Base-by-base conservation (phyloP, 2,888 invertebrate genomes). In the Pristionchus maxplancki region DNA sequence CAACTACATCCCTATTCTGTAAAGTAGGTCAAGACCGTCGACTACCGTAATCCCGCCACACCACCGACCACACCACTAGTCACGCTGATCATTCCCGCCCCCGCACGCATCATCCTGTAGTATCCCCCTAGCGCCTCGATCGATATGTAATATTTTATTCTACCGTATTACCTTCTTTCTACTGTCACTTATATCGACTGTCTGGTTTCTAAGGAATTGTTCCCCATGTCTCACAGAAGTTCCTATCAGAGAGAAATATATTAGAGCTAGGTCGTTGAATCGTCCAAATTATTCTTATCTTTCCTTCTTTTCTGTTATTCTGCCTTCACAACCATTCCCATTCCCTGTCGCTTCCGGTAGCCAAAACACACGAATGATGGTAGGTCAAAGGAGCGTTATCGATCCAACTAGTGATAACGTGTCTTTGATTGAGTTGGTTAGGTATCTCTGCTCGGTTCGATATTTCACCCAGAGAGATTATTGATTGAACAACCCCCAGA, bases 1-100 rank as follows among this genome's bases (percentile, higher is more conserved):
- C 96, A 98, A 99, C 96, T 99, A 99, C 96, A 99, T 99, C 96
- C 98, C 98, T 91, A 99, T 99, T 95, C 97, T 98, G 96, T 98
- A 87, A 87, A 85, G 44, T 78, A 48, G 28, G n/a, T n/a, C n/a
- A n/a, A 28, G n/a, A n/a, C 31, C 53, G 37, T 50, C n/a, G 28
- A 40, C 40, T 85, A 85, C 64, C 85, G 44, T 40, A 40, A 1
- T 20, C 58, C 64, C 40, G 28, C 44, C 40, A 5, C 82, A 50
- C 50, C 34, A 31, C 53, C 28, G 31, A 83, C 50, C 53, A 34
- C 82, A 53, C 37, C 53, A 53, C 82, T 83, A 83, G 82, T 83
- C 82, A 83, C 50, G 53, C 78, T 53, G 82, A 83, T 83, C 82
- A 83, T 83, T 83, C 82, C 82, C 78, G 34, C 28, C 78, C 44